These are phyloP conservation scores for Dipodomys spectabilis DNA, from an alignment of 2,113 vertebrate species.

Conservation along the genomic window DNA sequence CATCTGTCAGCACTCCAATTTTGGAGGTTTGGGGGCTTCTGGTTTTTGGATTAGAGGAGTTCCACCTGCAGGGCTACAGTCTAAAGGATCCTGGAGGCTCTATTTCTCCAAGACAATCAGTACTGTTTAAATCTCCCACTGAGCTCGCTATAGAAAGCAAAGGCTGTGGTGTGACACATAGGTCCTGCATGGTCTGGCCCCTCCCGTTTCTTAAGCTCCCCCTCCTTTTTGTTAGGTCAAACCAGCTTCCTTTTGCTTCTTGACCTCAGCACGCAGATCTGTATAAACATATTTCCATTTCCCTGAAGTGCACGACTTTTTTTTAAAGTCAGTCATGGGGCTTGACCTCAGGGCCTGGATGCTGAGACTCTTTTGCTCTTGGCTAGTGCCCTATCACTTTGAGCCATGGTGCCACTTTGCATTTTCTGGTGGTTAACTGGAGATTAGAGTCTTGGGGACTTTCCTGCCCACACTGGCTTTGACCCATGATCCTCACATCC, in stretches of 20 bases:
- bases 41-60: not conserved
- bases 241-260: not conserved
- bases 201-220: rapidly evolving
- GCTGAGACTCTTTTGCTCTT: no score
- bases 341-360: no score
- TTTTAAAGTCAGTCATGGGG: no score
- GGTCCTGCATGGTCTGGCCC: not conserved
- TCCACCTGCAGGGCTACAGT: not conserved
- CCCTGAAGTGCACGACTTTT: no score
- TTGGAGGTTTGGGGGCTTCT: not conserved
- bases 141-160: not conserved
- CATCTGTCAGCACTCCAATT: not conserved
- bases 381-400: no score
- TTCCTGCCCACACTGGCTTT: not conserved
- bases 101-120: not conserved
- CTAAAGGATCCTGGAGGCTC: not conserved
- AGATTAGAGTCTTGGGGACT: not conserved
- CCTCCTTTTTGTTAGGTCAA: not conserved
- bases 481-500: no score
- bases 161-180: not conserved
- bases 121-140: not conserved
- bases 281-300: no score
- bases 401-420: no score
- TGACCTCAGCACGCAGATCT: no score
- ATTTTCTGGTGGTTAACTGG: no score